Percentiles rank a stretch among this genome's conserved stretches.
Evolutionary conservation across 1,140 invertebrate genomes (phyloP).

Genomic region (Platorchestia sp.): DNA sequence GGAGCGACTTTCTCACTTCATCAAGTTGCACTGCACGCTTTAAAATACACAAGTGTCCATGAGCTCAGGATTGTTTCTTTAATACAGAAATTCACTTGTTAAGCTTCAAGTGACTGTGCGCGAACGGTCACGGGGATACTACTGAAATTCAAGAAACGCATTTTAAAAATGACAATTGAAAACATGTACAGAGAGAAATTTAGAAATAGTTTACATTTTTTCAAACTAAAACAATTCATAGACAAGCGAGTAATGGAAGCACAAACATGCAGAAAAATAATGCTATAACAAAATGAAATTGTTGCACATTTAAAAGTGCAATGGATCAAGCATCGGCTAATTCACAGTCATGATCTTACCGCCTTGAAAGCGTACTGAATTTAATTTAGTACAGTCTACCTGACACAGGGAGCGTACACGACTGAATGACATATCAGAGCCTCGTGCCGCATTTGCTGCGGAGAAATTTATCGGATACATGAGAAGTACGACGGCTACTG

Average conservation of each 20-base stretch:
- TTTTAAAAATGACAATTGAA: neutral
- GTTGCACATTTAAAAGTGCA: neutral
- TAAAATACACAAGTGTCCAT: neutral
- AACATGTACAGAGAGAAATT: neutral
- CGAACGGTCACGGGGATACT: neutral
- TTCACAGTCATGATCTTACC: too few species aligned
- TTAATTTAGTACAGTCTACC: neutral
- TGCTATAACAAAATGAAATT: neutral
- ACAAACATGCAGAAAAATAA: neutral
- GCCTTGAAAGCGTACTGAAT: neutral
- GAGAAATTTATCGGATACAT: neutral
- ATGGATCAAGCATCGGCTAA: too few species aligned
- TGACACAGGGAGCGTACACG: neutral
- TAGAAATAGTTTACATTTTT: neutral
- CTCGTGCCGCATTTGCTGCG: neutral
- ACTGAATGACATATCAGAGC: neutral
- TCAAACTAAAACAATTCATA: neutral
- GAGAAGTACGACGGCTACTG: neutral
- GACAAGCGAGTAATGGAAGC: too few species aligned
- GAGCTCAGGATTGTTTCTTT: neutral
- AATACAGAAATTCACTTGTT: neutral
- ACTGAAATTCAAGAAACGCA: neutral
- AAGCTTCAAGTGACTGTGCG: neutral
- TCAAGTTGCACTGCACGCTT: neutral
- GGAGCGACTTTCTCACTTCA: neutral